phyloP scores from a whole-genome alignment of 2,113 vertebrate genomes.

The Castor canadensis region DNA sequence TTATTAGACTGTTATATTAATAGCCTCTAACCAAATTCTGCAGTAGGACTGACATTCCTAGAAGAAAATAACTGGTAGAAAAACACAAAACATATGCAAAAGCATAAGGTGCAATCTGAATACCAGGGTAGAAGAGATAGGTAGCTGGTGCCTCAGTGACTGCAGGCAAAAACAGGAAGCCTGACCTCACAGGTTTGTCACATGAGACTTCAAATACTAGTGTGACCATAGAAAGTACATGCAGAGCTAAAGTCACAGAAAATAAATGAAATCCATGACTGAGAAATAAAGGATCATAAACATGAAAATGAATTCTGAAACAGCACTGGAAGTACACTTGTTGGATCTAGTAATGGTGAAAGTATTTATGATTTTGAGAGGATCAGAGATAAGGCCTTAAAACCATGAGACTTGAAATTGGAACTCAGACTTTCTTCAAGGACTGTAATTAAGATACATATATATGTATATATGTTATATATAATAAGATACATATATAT shows the following conservation, averaged over 20 bases:
- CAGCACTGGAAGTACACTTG: not conserved
- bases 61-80: not conserved
- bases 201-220: not conserved
- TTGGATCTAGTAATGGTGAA: not conserved
- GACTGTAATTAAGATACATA: not conserved
- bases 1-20: not conserved
- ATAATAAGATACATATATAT: too few relatives aligned
- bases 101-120: not conserved
- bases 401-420: not conserved
- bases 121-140: not conserved
- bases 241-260: not conserved
- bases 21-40: not conserved
- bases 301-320: not conserved
- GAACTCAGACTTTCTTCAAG: not conserved
- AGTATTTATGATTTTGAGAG: not conserved
- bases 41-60: not conserved
- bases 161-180: not conserved
- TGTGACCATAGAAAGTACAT: not conserved
- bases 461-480: too few relatives aligned
- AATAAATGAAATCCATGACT: not conserved
- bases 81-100: not conserved
- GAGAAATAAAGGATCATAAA: not conserved
- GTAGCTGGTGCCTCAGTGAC: not conserved
- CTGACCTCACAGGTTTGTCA: not conserved
- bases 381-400: not conserved